These are phyloP conservation scores for Aphaenogaster rudis DNA, from an alignment of 1,140 invertebrate species.

Conservation along the genomic window DNA sequence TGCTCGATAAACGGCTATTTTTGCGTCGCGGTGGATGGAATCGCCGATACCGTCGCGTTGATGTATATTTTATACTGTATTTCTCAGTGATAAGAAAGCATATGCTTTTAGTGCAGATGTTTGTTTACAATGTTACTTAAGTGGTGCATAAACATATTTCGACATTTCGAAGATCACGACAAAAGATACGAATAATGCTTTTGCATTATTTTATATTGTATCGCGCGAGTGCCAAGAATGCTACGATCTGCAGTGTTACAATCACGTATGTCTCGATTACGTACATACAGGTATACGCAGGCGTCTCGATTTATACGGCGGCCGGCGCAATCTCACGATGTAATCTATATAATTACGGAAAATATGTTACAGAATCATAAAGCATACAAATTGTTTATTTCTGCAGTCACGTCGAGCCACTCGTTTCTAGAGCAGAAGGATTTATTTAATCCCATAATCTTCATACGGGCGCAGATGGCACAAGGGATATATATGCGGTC, in stretches of 20 bases:
- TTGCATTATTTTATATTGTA: neutral
- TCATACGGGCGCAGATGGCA: neutral
- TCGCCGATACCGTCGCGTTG: neutral
- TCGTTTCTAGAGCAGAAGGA: neutral
- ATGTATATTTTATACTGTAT: neutral
- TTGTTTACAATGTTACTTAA: neutral
- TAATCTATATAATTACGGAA: slow-evolving; percentile 7
- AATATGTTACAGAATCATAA: slow-evolving; percentile 2
- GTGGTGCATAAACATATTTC: neutral
- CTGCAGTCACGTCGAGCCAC: neutral
- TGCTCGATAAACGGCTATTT: slow-evolving; percentile 11
- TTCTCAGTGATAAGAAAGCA: neutral
- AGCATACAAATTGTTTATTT: slow-evolving; percentile 8
- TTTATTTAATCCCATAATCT: slow-evolving; percentile 25
- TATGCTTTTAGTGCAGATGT: neutral
- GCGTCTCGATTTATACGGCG: neutral
- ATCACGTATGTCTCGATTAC: neutral
- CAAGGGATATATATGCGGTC: neutral
- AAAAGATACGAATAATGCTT: neutral
- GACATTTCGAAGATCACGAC: neutral
- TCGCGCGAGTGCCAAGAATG: neutral
- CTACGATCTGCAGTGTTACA: neutral
- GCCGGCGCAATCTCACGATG: neutral
- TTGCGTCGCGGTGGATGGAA: neutral
- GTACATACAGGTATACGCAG: neutral